Evolutionary conservation across 2,113 vertebrate species (phyloP).

Genomic region (Poecilia latipinna): DNA sequence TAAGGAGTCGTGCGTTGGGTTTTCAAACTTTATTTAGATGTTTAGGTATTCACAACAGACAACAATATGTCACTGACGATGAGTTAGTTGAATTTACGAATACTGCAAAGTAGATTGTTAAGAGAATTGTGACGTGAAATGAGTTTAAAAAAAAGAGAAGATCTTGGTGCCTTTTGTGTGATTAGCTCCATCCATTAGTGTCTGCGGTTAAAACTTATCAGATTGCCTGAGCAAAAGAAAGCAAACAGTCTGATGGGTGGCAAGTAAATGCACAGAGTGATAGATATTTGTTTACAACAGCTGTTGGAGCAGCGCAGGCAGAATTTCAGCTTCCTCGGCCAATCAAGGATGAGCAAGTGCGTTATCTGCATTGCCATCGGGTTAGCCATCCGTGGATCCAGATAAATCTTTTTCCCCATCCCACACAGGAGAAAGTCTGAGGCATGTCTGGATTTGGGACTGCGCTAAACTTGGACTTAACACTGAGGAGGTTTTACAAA

Average conservation of each 20-base stretch:
- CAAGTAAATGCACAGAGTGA: constrained; percentile 38
- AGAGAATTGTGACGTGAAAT: background rate
- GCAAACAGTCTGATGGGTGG: constrained; percentile 20
- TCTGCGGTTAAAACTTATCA: constrained; percentile 9
- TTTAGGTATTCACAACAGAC: background rate
- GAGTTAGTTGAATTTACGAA: background rate
- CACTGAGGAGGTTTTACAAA: constrained; percentile 45
- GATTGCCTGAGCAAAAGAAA: constrained; percentile 15
- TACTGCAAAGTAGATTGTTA: background rate
- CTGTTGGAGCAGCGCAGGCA: constrained; percentile 49
- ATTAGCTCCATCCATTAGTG: background rate
- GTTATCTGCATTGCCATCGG: constrained; percentile 74
- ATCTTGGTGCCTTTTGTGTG: constrained; percentile 9
- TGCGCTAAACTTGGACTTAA: constrained; percentile 58
- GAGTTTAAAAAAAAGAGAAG: background rate
- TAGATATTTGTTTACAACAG: constrained; percentile 57
- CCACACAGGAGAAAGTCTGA: constrained; percentile 53
- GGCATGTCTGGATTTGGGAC: constrained; percentile 69
- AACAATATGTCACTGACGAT: background rate
- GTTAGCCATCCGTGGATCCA: constrained; percentile 63
- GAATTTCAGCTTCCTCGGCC: constrained; percentile 44
- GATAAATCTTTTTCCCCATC: constrained; percentile 58
- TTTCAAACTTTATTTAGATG: constrained; percentile 37
- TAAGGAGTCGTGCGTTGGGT: constrained; percentile 27
- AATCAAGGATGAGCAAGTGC: constrained; percentile 58